Base-by-base conservation (phyloP, 1,140 invertebrate genomes). In the Caenorhabditis inopinata region DNA sequence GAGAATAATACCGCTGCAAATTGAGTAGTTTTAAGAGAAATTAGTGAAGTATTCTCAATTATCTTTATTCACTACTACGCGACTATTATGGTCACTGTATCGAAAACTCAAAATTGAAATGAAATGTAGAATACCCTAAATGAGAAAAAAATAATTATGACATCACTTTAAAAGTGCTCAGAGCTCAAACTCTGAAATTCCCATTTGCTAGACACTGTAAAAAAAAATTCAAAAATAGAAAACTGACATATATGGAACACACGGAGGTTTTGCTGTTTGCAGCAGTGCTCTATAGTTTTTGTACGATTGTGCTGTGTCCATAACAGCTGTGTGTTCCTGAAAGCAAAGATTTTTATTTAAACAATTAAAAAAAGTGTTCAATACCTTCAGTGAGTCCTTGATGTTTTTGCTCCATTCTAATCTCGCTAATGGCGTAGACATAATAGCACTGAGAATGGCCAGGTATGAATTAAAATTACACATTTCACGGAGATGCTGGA, bases 381-480 rank as follows among this genome's bases (percentile, higher is more conserved):
- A 6, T 23, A 47, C 68, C 18, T 75, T 80, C 6, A 80, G 29
- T n/a, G 49, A 23, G n/a, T 51, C 42, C 12, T 51, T 73, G 12
- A 76, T 62, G 32, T 46, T 81, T 25, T 48, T 47, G 45, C 48
- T 68, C 80, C 96, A 98, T 89, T 98, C 96, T 58, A 98, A 91
- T 84, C 96, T 90, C 80, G 94, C 91, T 78, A 99, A 93, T 3
- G 97, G 96, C 7, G 96, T 95, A 38, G 96, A 98, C 90, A 98
- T 96, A 68, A 99, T 90, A 23, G 97, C 97, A 11, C 96, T 97
- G 29, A 99, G 90, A 80, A 99, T 91, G 5, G 96, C 96, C 83
- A 99, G 90, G 91, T 98, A 98, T 46, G 96, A 98, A 90, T 99
- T 98, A 88, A 97, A 99, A 90, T 99, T 99, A 79, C 96, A 97